phyloP scores from a whole-genome alignment of 2,888 invertebrate genomes.

The Agrotis segetum region DNA sequence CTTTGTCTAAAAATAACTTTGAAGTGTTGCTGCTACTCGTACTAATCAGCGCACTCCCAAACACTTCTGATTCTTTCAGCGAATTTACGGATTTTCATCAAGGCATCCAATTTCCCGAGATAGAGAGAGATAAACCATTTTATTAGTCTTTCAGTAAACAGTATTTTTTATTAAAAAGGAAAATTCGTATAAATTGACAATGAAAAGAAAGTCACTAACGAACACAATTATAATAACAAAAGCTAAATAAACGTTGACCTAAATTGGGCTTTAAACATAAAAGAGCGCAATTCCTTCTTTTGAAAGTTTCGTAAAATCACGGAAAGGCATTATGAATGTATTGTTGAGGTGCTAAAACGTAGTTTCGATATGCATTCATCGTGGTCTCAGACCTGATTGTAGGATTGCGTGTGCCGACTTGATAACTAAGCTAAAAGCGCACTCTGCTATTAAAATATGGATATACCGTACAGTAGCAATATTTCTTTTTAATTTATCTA shows the following conservation, averaged over 20 bases:
- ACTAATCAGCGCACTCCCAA: conserved; percentile 11
- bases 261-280: conserved; percentile 59
- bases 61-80: conserved; percentile 12
- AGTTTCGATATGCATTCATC: conserved; percentile 84
- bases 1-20: neutral
- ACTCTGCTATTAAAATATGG: conserved; percentile 74
- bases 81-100: conserved; percentile 23
- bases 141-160: conserved; percentile 30
- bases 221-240: conserved; percentile 59
- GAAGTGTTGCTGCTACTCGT: neutral
- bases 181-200: conserved; percentile 35
- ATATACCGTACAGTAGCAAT: conserved; percentile 66
- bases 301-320: conserved; percentile 70
- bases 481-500: conserved; percentile 58
- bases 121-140: conserved; percentile 33
- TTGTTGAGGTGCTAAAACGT: conserved; percentile 84
- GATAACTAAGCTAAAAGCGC: conserved; percentile 83
- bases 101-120: conserved; percentile 3
- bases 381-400: conserved; percentile 80
- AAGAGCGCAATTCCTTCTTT: conserved; percentile 72
- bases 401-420: conserved; percentile 84
- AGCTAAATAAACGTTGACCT: conserved; percentile 53
- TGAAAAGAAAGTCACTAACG: conserved; percentile 48
- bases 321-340: conserved; percentile 74
- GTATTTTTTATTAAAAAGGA: conserved; percentile 25